Conservation (phyloP, 2,888 invertebrate species). For the Syrphus vitripennis region DNA sequence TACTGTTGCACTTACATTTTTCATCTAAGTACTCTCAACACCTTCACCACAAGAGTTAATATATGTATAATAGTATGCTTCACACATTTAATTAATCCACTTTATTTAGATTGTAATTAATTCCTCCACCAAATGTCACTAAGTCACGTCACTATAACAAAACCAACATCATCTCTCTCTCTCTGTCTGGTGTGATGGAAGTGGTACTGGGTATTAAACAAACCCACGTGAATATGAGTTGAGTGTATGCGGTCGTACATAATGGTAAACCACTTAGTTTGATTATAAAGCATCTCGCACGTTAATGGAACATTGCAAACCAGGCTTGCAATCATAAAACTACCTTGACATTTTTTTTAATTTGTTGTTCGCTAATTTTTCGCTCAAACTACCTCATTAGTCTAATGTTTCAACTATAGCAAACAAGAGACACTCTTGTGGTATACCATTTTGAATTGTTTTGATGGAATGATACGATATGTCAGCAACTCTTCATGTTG, state of each 20-base stretch:
- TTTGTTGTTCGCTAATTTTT: slow-evolving; percentile 38
- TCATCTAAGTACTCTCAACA: background rate
- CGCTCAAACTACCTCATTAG: slow-evolving; percentile 62
- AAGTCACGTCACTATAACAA: slow-evolving; percentile 44
- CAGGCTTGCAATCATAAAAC: slow-evolving; percentile 15
- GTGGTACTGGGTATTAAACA: background rate
- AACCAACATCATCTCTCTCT: background rate
- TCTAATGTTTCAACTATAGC: slow-evolving; percentile 43
- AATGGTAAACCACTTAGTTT: slow-evolving; percentile 4
- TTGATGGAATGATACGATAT: slow-evolving; percentile 15
- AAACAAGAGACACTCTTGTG: background rate
- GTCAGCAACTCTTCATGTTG: slow-evolving; percentile 23
- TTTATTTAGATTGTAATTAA: slow-evolving; percentile 28
- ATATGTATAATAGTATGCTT: too few relatives aligned
- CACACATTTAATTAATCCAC: slow-evolving; percentile 61
- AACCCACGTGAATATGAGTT: background rate
- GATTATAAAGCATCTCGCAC: slow-evolving; percentile 9
- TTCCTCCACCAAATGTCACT: slow-evolving; percentile 41
- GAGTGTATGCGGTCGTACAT: background rate
- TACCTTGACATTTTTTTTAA: slow-evolving; percentile 69
- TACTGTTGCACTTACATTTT: background rate
- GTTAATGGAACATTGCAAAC: slow-evolving; percentile 14
- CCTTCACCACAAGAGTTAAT: slow-evolving; percentile 16
- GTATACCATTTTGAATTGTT: slow-evolving; percentile 8
- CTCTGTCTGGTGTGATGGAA: background rate